Evolutionary conservation across 2,888 invertebrate species (phyloP).

Genomic region (Lasioglossum oenotherae): DNA sequence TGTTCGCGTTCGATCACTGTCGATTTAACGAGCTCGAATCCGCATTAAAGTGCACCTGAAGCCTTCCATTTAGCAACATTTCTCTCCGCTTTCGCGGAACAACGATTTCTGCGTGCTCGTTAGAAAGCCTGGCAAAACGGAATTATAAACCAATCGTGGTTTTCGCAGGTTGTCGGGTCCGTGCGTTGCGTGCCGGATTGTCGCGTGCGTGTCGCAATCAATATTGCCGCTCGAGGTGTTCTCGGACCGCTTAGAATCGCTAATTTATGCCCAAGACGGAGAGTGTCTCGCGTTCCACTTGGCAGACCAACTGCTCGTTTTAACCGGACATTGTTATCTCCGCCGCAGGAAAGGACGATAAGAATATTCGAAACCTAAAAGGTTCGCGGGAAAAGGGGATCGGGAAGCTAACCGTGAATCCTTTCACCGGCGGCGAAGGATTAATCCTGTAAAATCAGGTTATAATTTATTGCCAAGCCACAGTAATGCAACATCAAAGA

Average conservation of each 20-base stretch:
- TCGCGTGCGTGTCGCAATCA: conserved; percentile 57
- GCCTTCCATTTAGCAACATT: not conserved
- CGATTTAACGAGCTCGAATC: not conserved
- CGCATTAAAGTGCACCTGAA: not conserved
- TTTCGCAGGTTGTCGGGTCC: not conserved
- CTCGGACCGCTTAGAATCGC: conserved; percentile 32
- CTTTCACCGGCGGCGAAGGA: not conserved
- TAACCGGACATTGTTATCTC: conserved; percentile 23
- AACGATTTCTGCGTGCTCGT: not conserved
- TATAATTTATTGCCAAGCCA: conserved; percentile 5
- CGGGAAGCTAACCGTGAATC: not conserved
- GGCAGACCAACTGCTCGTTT: conserved; percentile 17
- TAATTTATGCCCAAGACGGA: conserved; percentile 34
- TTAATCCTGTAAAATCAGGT: conserved; percentile 15
- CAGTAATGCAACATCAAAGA: not conserved
- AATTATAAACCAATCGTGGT: not conserved
- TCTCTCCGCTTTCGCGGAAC: not conserved
- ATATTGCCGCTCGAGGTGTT: conserved; percentile 34
- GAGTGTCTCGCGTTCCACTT: conserved; percentile 30
- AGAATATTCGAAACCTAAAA: conserved; percentile 18
- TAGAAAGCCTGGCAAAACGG: not conserved
- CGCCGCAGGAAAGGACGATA: conserved; percentile 15
- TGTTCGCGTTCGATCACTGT: not conserved
- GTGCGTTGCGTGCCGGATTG: conserved; percentile 32
- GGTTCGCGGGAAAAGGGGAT: not conserved